Evolutionary conservation across 2,888 invertebrate genomes (phyloP).

Genomic region (Melipona bicolor): DNA sequence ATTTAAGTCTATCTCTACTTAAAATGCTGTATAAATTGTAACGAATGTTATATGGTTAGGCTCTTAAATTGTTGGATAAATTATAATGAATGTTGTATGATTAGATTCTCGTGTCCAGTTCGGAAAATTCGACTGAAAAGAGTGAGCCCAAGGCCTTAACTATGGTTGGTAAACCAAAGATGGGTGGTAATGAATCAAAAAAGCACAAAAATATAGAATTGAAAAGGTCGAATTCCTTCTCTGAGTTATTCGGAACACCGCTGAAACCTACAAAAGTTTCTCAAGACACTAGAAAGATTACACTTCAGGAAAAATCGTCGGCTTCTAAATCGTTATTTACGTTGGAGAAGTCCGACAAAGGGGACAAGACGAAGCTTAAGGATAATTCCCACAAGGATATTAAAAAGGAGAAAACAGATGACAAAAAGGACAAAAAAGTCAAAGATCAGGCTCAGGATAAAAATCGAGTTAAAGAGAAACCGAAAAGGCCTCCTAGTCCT

Average conservation of each 20-base stretch:
- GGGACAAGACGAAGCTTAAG: conserved; percentile 84
- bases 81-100: background rate
- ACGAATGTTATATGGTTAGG: background rate
- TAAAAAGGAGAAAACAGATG: conserved; percentile 84
- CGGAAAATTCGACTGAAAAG: conserved; percentile 86
- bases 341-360: conserved; percentile 87
- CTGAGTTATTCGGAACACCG: conserved; percentile 93
- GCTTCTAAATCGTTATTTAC: conserved; percentile 81
- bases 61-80: background rate
- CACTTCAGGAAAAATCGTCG: conserved; percentile 77
- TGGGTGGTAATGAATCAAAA: conserved; percentile 85
- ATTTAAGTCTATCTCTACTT: background rate
- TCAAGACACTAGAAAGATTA: conserved; percentile 87
- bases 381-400: conserved; percentile 86
- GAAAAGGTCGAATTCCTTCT: conserved; percentile 88
- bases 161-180: conserved; percentile 90
- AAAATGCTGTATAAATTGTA: background rate
- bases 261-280: conserved; percentile 91
- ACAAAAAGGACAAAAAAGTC: conserved; percentile 85
- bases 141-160: conserved; percentile 86
- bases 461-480: conserved; percentile 85
- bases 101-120: conserved; percentile 83
- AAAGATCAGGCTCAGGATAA: conserved; percentile 86
- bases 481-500: conserved; percentile 84
- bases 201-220: conserved; percentile 82